Evolutionary conservation across 1,140 invertebrate genomes (phyloP).

Genomic region (Holcopasites calliopsidis): DNA sequence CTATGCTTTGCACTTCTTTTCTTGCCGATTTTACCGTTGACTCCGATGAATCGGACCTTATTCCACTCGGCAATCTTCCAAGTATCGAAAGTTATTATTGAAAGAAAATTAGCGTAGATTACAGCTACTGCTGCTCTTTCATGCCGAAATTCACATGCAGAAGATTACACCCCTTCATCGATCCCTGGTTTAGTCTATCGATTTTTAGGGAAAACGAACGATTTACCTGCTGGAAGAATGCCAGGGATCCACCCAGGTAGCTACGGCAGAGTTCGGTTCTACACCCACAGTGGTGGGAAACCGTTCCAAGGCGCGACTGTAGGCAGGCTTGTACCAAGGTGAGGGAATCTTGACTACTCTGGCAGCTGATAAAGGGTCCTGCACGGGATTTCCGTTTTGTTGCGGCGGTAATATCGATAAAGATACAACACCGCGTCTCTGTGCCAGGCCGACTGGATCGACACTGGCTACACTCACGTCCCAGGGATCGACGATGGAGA

Average conservation of each 20-base stretch:
- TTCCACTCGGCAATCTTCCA: slow-evolving; percentile 8
- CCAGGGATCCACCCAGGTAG: slow-evolving; percentile 35
- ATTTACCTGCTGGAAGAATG: slow-evolving; percentile 31
- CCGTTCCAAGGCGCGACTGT: slow-evolving; percentile 17
- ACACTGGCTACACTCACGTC: slow-evolving; percentile 77
- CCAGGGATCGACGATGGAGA: slow-evolving; percentile 78
- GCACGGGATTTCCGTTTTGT: slow-evolving; percentile 34
- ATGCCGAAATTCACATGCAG: no score
- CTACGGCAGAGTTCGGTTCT: not conserved
- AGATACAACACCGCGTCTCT: slow-evolving; percentile 66
- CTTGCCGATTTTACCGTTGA: not conserved
- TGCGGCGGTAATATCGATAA: slow-evolving; percentile 54
- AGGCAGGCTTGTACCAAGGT: slow-evolving; percentile 74
- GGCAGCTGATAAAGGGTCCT: slow-evolving; percentile 19
- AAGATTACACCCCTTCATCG: not conserved
- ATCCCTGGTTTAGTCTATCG: not conserved
- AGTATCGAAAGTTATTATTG: no score
- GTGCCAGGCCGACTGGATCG: slow-evolving; percentile 69
- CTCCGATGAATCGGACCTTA: not conserved
- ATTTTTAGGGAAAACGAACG: not conserved
- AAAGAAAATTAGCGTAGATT: no score
- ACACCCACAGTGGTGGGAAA: not conserved
- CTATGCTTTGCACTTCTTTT: slow-evolving; percentile 6
- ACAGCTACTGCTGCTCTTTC: no score
- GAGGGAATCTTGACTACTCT: slow-evolving; percentile 66